Conservation (phyloP, 2,888 invertebrate species). For the Eupithecia inturbata region DNA sequence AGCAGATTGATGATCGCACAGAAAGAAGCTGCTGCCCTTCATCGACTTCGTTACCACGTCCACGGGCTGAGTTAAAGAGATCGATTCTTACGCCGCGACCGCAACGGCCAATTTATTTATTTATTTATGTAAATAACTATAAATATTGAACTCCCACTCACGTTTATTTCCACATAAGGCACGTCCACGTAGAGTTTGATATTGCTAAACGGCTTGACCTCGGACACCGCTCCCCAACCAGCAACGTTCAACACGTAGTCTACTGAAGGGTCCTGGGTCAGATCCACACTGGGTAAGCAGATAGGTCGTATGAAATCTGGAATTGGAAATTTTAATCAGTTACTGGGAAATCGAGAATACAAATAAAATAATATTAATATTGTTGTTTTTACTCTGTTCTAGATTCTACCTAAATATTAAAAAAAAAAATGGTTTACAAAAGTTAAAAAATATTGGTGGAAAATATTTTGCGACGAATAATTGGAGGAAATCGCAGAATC, state of each 20-base stretch:
- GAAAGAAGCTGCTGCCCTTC: no score
- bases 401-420: no score
- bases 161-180: conserved; percentile 48
- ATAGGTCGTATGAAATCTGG: conserved; percentile 74
- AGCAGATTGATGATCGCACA: neutral
- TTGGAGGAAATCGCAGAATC: no score
- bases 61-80: no score
- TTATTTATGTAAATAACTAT: neutral
- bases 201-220: conserved; percentile 50
- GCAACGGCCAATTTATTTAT: no score
- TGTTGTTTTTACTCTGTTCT: no score
- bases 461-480: no score
- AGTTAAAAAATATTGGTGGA: no score
- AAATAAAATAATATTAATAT: no score
- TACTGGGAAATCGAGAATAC: neutral
- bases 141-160: conserved; percentile 36
- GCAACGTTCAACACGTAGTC: conserved; percentile 58
- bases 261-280: conserved; percentile 43
- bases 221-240: conserved; percentile 82
- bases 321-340: conserved; percentile 37
- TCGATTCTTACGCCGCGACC: no score
- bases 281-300: conserved; percentile 64
- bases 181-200: conserved; percentile 56
- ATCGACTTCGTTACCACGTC: no score
- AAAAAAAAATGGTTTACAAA: no score